phyloP scores from a whole-genome alignment of 92 coral and sea anemone species.

The Umimayanthus chanpuru region DNA sequence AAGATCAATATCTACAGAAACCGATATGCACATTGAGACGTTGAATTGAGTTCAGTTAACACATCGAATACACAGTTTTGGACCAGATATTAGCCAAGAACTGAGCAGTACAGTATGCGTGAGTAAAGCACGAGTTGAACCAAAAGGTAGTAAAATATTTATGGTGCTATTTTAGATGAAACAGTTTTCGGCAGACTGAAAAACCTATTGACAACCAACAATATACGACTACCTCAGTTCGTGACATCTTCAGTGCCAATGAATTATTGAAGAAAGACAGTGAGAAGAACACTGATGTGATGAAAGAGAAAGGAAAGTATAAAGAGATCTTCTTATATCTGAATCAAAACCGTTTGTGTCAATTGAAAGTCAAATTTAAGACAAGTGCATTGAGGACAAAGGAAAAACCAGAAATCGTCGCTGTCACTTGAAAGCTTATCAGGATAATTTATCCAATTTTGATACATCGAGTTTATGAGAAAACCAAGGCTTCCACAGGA shows the following conservation, averaged over 20 bases:
- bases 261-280: background rate
- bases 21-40: background rate
- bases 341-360: background rate
- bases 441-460: background rate
- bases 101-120: background rate
- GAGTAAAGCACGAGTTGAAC: conserved; percentile 1
- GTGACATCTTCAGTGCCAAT: too few species aligned
- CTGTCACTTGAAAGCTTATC: too few species aligned
- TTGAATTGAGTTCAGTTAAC: background rate
- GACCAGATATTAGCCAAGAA: background rate
- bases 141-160: background rate
- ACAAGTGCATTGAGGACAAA: background rate
- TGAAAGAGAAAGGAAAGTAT: background rate
- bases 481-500: background rate
- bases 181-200: background rate
- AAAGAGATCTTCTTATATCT: background rate
- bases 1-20: background rate
- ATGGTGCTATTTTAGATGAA: background rate
- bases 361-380: background rate
- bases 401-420: background rate
- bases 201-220: background rate
- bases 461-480: background rate
- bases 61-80: background rate
- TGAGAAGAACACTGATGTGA: background rate
- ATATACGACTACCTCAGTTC: background rate